Conservation (phyloP, 2,888 invertebrate genomes). For the Arenicola marina region DNA sequence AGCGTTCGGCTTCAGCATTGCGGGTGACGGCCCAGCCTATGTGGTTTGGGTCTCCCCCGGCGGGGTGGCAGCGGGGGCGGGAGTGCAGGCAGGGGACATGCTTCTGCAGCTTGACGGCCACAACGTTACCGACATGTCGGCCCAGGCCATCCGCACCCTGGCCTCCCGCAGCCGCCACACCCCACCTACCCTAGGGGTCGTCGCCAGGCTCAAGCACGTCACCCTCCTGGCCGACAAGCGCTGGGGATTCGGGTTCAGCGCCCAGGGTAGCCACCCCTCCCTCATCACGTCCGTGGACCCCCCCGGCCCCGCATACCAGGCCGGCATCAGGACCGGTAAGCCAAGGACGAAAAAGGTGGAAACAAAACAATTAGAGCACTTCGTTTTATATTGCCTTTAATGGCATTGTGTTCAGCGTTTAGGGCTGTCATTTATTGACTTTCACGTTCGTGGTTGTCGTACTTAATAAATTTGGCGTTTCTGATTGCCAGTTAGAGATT, state of each 20-base stretch:
- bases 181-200: slow-evolving; percentile 55
- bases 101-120: slow-evolving; percentile 55
- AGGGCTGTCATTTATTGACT: no score
- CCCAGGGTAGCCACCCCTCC: slow-evolving; percentile 47
- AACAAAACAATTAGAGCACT: no score
- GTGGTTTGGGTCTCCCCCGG: slow-evolving; percentile 51
- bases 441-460: no score
- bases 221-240: slow-evolving; percentile 39
- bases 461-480: no score
- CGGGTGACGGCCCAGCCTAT: slow-evolving; percentile 56
- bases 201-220: slow-evolving; percentile 45
- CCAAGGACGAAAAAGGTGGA: not conserved
- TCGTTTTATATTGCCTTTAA: no score
- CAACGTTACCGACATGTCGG: slow-evolving; percentile 52
- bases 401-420: no score
- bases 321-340: slow-evolving; percentile 52
- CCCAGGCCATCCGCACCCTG: slow-evolving; percentile 44
- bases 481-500: no score
- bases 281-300: slow-evolving; percentile 47
- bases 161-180: slow-evolving; percentile 42
- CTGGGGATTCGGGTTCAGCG: slow-evolving; percentile 50
- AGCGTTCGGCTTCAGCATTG: slow-evolving; percentile 54
- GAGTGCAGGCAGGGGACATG: slow-evolving; percentile 52
- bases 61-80: slow-evolving; percentile 51
- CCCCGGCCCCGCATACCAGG: slow-evolving; percentile 48